Evolutionary conservation across 2,113 vertebrate genomes (phyloP), one percentile per base, ranked within the genome.

Genomic region (Numenius arquata): DNA sequence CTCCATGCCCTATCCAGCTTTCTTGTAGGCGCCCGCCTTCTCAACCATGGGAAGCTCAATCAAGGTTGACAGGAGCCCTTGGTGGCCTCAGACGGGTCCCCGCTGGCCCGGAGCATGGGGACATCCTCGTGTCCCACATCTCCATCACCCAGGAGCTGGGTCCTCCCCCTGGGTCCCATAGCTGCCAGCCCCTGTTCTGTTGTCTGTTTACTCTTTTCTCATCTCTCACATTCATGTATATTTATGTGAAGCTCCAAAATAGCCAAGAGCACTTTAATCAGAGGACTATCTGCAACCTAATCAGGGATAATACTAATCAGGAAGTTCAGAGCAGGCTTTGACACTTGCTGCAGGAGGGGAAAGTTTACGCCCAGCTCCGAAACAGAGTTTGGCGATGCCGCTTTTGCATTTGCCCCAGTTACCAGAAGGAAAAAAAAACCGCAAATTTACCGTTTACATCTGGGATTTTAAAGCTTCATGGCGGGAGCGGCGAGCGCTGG

Each of bases 161-260:
- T 56, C 53, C 58, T 85, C 55, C 75, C 78, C 18, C n/a, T 27
- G 84, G 52, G 14, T 82, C 95, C 80, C 87, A 7, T 20, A 53
- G 17, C 88, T 83, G 82, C 52, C 95, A 78, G 80, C 75, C 23
- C 26, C 62, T 2, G 10, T 21, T 75, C 65, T 95, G 82, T 92
- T 88, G 78, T 85, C 74, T 97, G 89, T 97, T 96, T 97, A 83
- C 95, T 95, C 95, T 88, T 90, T 58, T 27, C 91, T 84, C 85
- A 2, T 70, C 93, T 90, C 86, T 52, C n/a, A 23, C 62, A 15
- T 70, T 98, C 98, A 98, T 98, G 96, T 97, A 96, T 98, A 98
- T 98, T 98, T 91, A 98, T 97, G 74, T 25, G 58, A 79, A 80
- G 81, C 95, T 97, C 96, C 95, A 93, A 98, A 98, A 97, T 97